Evolutionary conservation across 2,113 vertebrate species (phyloP).

Genomic region (Marmota flaviventris): DNA sequence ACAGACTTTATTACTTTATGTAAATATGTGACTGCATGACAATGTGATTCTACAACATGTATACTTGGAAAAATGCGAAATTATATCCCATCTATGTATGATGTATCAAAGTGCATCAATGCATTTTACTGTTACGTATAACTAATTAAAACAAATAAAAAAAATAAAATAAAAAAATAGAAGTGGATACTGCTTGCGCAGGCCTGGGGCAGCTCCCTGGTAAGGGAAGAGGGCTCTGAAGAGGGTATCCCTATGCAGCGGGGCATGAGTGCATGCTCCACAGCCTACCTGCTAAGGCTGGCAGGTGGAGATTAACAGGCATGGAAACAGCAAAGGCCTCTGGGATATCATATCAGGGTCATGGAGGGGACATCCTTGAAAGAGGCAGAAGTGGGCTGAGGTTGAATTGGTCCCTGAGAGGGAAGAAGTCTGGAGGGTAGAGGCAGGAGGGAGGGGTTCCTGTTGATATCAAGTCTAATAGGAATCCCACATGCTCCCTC

Average conservation of each 20-base stretch:
- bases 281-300: neutral
- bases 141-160: no score
- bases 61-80: no score
- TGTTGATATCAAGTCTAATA: neutral
- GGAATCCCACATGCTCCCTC: fast-evolving
- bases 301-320: neutral
- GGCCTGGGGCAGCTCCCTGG: neutral
- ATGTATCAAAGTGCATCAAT: no score
- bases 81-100: no score
- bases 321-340: neutral
- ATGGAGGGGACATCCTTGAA: neutral
- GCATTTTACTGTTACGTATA: no score
- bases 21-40: no score
- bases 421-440: neutral
- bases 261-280: fast-evolving
- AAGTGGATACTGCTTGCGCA: neutral
- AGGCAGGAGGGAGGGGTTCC: neutral
- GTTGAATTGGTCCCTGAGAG: neutral
- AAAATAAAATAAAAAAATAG: no score
- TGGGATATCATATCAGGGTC: neutral
- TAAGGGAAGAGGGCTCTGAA: neutral
- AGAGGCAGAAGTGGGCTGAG: neutral
- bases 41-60: no score
- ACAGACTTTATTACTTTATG: no score
- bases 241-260: fast-evolving